Evolutionary conservation across 2,797 vertebrate genomes (phyloP).

Genomic region (Diceros bicornis): DNA sequence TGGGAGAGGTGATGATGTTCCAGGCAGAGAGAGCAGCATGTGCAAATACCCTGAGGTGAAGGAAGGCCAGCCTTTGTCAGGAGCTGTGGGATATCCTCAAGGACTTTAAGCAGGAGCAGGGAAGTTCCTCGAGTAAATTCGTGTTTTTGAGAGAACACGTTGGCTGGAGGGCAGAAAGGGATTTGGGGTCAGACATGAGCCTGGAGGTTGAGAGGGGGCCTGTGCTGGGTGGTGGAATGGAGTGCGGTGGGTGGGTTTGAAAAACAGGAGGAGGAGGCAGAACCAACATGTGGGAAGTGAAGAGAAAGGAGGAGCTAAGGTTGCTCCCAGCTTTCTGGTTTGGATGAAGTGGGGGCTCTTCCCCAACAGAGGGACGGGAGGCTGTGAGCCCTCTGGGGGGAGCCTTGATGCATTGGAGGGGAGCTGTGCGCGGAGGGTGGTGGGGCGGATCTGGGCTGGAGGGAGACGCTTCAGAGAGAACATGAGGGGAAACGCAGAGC

Average conservation of each 20-base stretch:
- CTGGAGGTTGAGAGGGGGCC: not conserved
- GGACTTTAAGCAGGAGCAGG: not conserved
- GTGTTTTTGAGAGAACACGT: not conserved
- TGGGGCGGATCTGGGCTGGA: too few relatives aligned
- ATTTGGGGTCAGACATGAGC: accelerated
- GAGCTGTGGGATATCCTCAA: not conserved
- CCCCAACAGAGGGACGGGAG: too few relatives aligned
- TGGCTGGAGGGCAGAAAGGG: too few relatives aligned
- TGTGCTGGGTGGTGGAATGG: accelerated
- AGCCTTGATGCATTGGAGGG: accelerated
- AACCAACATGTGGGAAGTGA: not conserved
- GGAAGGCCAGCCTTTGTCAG: not conserved
- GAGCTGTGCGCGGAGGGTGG: not conserved
- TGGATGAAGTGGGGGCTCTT: not conserved
- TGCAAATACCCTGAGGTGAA: not conserved
- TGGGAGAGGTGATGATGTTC: not conserved
- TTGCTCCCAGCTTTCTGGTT: not conserved
- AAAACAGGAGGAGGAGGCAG: not conserved
- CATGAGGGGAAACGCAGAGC: accelerated
- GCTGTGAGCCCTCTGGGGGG: not conserved
- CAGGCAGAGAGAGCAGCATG: accelerated
- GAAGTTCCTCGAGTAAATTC: accelerated
- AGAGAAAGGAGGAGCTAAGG: not conserved
- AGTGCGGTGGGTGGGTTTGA: not conserved
- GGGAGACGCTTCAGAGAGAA: not conserved